Evolutionary conservation across 2,113 vertebrate genomes (phyloP), one percentile per base, ranked within the genome.

Genomic region (Brachyistius frenatus): DNA sequence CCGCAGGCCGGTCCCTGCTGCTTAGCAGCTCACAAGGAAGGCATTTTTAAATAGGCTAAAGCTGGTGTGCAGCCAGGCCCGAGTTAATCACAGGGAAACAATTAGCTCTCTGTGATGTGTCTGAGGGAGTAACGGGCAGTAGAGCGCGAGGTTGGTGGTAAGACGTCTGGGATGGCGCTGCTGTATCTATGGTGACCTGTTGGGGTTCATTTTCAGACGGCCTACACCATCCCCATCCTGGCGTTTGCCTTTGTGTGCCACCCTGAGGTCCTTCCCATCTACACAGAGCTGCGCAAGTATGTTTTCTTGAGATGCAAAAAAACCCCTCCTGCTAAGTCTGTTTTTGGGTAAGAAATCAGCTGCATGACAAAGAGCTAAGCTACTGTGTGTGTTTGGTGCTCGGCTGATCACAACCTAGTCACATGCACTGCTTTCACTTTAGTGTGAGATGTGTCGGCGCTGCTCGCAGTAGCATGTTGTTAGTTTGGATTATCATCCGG

Each of bases 191-290:
- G 90, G 93, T 92, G 91, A 95, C 76, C 32, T 89, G 83, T 91
- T 91, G 88, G 89, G 79, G 84, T 89, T 93, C 72, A 88, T 89
- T 93, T 94, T 80, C 91, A 99, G 98, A 99, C 98, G 2, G 97
- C 98, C 0, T 99, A 99, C 89, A 98, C 98, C 87, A 96, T 99
- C 86, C 98, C 98, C 84, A 99, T 99, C 93, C 96, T 99, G 96
- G 98, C 98, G 50, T 99, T 99, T 0, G 98, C 98, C 83, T 99
- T 99, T 3, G 98, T 99, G 92, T 99, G 98, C 93, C 98, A 99
- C 93, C 98, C 98, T 0, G 98, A 99, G 91, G 98, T 99, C 72
- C 95, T 99, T 89, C 98, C 98, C 80, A 99, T 99, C 94, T 99
- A 99, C 91, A 99, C 97, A 0, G 98, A 99, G 90, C 95, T 99